phyloP scores from a whole-genome alignment of 2,797 vertebrate genomes.

The Silurus lanzhouensis region DNA sequence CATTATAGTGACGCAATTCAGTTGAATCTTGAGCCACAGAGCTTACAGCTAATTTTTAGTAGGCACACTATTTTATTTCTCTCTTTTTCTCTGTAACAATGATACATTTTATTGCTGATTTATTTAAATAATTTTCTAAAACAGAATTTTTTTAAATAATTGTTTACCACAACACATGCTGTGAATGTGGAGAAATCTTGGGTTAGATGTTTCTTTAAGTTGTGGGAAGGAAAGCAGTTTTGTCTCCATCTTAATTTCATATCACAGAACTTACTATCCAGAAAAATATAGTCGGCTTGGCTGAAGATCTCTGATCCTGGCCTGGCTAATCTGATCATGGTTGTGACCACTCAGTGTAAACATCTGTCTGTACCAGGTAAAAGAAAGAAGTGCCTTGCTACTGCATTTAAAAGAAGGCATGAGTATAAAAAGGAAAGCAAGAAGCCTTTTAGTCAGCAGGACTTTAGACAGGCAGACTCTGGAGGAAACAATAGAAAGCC shows the following conservation, averaged over 20 bases:
- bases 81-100: conserved; percentile 71
- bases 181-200: conserved; percentile 4
- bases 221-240: conserved; percentile 11
- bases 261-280: conserved; percentile 14
- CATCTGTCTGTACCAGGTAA: conserved; percentile 77
- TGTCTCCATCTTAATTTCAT: background rate
- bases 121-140: background rate
- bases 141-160: background rate
- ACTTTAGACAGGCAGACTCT: conserved; percentile 92
- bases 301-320: conserved; percentile 66
- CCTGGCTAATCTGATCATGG: conserved; percentile 75
- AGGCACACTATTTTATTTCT: background rate
- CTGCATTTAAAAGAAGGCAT: conserved; percentile 64
- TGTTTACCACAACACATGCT: background rate
- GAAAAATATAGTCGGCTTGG: conserved; percentile 28
- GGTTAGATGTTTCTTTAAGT: conserved; percentile 8
- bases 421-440: conserved; percentile 57
- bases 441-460: conserved; percentile 84
- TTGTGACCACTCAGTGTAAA: conserved; percentile 72
- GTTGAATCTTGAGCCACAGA: background rate
- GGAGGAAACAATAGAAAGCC: conserved; percentile 98
- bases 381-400: conserved; percentile 73
- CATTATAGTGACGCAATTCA: background rate
- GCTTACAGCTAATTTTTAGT: too few relatives aligned
- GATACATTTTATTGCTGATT: background rate